Conservation (phyloP, 2,113 vertebrate genomes). For the Corydoras sp. region DNA sequence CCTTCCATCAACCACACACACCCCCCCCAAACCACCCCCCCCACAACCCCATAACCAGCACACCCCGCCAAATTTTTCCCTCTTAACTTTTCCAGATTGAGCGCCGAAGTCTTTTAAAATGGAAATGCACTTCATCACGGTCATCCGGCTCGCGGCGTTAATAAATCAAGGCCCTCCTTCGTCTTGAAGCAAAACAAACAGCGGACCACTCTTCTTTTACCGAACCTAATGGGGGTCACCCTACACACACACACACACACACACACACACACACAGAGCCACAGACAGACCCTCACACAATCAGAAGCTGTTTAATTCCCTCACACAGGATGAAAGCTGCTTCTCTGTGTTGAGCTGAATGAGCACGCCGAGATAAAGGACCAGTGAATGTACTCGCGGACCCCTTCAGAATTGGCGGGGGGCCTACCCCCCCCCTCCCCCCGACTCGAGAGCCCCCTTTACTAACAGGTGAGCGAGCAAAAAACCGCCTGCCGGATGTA, state of each 20-base stretch:
- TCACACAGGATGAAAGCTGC: background rate
- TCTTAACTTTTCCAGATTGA: slow-evolving; percentile 58
- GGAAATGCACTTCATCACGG: slow-evolving; percentile 72
- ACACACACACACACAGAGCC: slow-evolving; percentile 29
- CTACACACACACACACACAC: slow-evolving; percentile 43
- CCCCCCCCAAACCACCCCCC: background rate
- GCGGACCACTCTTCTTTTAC: slow-evolving; percentile 58
- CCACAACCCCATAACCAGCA: background rate
- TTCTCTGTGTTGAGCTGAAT: too few species aligned
- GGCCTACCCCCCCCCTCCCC: too few species aligned
- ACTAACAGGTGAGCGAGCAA: too few species aligned
- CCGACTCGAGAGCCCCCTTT: too few species aligned
- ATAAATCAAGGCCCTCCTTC: slow-evolving; percentile 67
- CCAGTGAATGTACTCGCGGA: too few species aligned
- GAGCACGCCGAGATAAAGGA: too few species aligned
- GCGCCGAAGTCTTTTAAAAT: slow-evolving; percentile 67
- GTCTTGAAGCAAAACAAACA: slow-evolving; percentile 67
- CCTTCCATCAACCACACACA: background rate
- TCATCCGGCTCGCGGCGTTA: slow-evolving; percentile 62
- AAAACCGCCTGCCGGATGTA: too few species aligned
- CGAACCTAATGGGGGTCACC: slow-evolving; percentile 68
- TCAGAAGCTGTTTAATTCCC: slow-evolving; percentile 46
- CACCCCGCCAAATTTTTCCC: slow-evolving; percentile 34
- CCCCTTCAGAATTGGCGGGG: too few species aligned
- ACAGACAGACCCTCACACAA: slow-evolving; percentile 25